Conservation (phyloP, 2,888 invertebrate species). For the Cephus runcator region DNA sequence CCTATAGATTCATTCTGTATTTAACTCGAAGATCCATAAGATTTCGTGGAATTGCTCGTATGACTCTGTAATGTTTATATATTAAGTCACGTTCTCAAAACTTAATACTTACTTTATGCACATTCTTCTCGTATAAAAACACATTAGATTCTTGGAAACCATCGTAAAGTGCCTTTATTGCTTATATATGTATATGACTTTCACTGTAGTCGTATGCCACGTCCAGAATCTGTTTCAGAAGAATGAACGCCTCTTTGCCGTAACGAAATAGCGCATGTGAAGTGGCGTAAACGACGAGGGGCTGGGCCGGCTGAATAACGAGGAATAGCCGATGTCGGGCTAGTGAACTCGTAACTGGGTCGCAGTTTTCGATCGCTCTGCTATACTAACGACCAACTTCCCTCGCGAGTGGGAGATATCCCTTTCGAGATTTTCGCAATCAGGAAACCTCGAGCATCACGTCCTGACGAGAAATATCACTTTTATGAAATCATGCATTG, state of each 20-base stretch:
- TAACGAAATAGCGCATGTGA: background rate
- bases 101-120: background rate
- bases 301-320: constrained; percentile 9
- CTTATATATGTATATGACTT: background rate
- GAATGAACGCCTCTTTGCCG: background rate
- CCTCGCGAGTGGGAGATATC: background rate
- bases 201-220: background rate
- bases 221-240: background rate
- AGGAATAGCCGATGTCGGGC: constrained; percentile 15
- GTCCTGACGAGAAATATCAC: background rate
- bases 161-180: too few relatives aligned
- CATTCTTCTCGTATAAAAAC: too few relatives aligned
- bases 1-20: background rate
- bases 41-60: background rate
- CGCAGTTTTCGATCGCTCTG: constrained; percentile 29
- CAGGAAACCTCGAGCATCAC: constrained; percentile 15
- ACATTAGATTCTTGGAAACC: too few relatives aligned
- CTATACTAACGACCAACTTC: background rate
- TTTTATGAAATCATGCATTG: background rate
- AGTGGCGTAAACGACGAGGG: background rate
- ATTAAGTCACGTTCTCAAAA: background rate
- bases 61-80: background rate
- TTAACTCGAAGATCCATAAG: background rate
- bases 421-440: background rate
- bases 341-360: constrained; percentile 46